Evolutionary conservation across 2,888 invertebrate species (phyloP), one percentile per base, ranked within the genome.

Genomic region (Aricia artaxerxes): DNA sequence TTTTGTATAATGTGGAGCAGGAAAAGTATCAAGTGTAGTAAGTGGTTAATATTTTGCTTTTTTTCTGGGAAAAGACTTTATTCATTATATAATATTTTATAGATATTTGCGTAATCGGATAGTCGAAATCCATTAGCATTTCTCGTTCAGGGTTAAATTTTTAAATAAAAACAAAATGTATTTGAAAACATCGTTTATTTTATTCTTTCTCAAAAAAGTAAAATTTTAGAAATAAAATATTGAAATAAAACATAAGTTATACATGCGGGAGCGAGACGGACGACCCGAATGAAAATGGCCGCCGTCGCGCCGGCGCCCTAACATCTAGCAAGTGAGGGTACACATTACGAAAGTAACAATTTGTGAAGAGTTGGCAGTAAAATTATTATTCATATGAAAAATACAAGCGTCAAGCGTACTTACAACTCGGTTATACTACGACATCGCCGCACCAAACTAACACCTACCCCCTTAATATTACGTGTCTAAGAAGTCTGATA

Each of bases 181-280:
- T 92, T 94, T 93, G 92, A 94, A 94, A 94, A 94, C 94, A 93
- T 94, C 88, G 89, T 94, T 94, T 93, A 94, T 94, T 94, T 93
- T 94, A 94, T 83, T 82, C 89, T 76, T 91, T 93, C 93, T 88
- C 94, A 93, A 92, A 94, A 93, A 93, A 94, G 92, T 91, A 92
- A 93, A 93, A 93, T 92, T 93, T 93, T 92, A 88, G 90, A 93
- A 94, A 93, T 92, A 93, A 94, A 92, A 93, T 93, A 93, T 90
- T 90, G 92, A 91, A 93, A 92, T 91, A 89, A 91, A 93, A 92
- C 91, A 89, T 91, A 69, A 93, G 88, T 91, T 81, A 90, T 91
- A 90, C 90, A 92, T 91, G 92, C 92, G 90, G 86, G 85, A 87
- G 87, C 88, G 91, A 88, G 90, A 87, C 86, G 85, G 82, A 81